Base-by-base conservation (phyloP, 1,140 invertebrate genomes). In the Panagrolaimus sp. region DNA sequence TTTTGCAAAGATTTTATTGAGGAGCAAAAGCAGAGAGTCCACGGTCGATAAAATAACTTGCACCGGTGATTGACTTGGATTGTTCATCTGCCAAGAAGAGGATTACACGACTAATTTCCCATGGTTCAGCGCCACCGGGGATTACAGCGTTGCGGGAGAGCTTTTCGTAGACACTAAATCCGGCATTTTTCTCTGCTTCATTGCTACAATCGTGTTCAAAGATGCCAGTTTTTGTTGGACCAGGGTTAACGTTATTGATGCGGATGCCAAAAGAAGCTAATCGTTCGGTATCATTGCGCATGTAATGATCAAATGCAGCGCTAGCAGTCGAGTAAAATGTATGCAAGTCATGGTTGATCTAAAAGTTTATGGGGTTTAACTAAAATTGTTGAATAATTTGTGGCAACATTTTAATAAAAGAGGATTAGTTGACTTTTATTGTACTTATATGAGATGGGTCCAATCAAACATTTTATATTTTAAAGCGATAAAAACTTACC, bases 201-300 rank as follows among this genome's bases (percentile, higher is more conserved):
- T 48, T 48, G 15, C 2, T 10, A n/a, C 15, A n/a, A n/a, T 24
- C 47, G 10, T 48, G 47, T n/a, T 24, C 15, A 24, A 48, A 48
- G 21, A 48, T 48, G 47, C 21, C 21, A 24, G 47, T 24, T n/a
- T 48, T 48, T 24, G 47, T 48, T n/a, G 47, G 47, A 24, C 47
- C 47, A n/a, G 47, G 47, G 9, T 48, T 48, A 24, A 48, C 47
- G 10, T 48, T 48, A 9, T 48, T 48, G 47, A 48, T 48, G 47
- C 47, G 47, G 47, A 48, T 48, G 10, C 47, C 47, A 48, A 48
- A 48, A n/a, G 3, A 1, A 24, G 47, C 47, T n/a, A 48, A 24
- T n/a, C 47, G 47, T n/a, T n/a, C 15, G 5, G 47, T 24, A 48
- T 48, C 47, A 24, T 48, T n/a, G 15, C 21, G 15, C 21, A 48